Evolutionary conservation across 2,113 vertebrate species (phyloP), one percentile per base, ranked within the genome.

Genomic region (Ifrita kowaldi): DNA sequence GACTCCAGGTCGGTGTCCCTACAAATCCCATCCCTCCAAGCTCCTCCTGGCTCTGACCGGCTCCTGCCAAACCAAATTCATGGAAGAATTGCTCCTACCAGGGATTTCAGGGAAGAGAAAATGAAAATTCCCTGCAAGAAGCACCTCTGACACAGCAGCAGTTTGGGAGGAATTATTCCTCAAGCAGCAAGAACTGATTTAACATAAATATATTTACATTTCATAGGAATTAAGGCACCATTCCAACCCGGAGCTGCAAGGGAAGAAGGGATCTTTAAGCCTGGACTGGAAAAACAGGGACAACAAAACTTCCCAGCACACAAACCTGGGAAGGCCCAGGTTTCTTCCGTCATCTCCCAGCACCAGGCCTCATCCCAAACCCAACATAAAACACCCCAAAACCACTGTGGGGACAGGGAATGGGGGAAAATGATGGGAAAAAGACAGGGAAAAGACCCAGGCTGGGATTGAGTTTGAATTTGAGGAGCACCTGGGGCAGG

Each of bases 331-430:
- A 50, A 49, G 52, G 30, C 33, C 11, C 28, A 7, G 11, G 33
- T 11, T 60, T 21, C 13, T 44, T 23, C 20, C 27, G 14, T 67
- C 33, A n/a, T 8, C 73, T 53, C 44, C 35, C 59, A 30, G 63
- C 22, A 0, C 11, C 41, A 78, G 37, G 7, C n/a, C 42, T 70
- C 32, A 79, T 12, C 33, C 37, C 20, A 57, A 75, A 64, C 33
- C 21, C n/a, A 32, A 39, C 7, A 1, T 0, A 2, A 4, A 49
- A 9, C 39, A 64, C 5, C 68, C 68, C 57, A 49, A 77, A 80
- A 0, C 0, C 1, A 0, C 23, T 0, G 4, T 1, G 17, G 24
- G 73, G 44, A 9, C 13, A 8, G 28, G 27, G 12, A 73, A 20
- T 1, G 8, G 30, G 64, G 67, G 11, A 37, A 71, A 85, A 68